Evolutionary conservation across 2,888 invertebrate species (phyloP), one percentile per base, ranked within the genome.

Genomic region (Tachina lurida): DNA sequence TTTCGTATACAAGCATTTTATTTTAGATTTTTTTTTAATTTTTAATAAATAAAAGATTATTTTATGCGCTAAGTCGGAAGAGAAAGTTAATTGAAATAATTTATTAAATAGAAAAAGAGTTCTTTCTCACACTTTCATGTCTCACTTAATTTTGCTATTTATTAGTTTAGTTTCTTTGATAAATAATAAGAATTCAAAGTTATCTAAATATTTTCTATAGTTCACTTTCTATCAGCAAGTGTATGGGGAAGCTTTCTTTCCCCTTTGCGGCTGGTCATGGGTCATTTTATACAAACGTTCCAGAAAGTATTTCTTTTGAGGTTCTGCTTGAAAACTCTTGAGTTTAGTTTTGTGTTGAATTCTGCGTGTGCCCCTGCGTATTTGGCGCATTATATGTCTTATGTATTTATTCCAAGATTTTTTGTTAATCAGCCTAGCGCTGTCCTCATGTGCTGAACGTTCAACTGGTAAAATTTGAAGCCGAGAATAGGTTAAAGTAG

Each of bases 351-450:
- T 88, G 10, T 87, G 87, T 67, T 88, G 86, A 5, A 88, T 65
- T 63, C 77, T 84, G 3, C 88, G 87, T 1, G 88, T 89, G 0
- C 87, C 88, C 17, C 77, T 84, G 54, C 87, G 87, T 86, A 89
- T 87, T 68, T 88, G 85, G 45, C 86, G 85, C 88, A 89, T 88
- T 65, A 89, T 31, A 13, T 78, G 86, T 8, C 86, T 77, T 3
- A 89, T 71, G 47, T 86, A 88, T 56, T 82, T 86, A 31, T 86
- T 88, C 70, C 87, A 82, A 10, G 81, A 41, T 79, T 73, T 88
- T 54, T 49, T 71, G 52, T 77, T 87, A 3, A 88, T 52, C 10
- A 87, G 41, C 2, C 88, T 87, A 3, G 88, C 62, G 19, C 81
- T 77, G 12, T 67, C 77, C 1, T 39, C 84, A 39, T 67, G 54